phyloP scores from a whole-genome alignment of 2,888 invertebrate genomes.

The Drosophila meridionalis region DNA sequence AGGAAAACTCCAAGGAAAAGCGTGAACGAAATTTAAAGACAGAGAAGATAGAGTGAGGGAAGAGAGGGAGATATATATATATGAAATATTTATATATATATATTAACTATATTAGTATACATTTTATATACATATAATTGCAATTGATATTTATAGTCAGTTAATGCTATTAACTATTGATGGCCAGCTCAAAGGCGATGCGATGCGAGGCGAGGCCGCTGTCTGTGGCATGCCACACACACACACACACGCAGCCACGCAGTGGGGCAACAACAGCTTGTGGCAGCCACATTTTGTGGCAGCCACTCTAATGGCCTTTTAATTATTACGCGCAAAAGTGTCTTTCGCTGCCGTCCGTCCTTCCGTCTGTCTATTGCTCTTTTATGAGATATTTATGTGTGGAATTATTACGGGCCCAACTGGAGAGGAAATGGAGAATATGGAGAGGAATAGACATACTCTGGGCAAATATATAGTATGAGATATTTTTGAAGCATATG shows the following conservation, averaged over 20 bases:
- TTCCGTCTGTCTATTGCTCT: background rate
- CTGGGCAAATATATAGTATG: background rate
- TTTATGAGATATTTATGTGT: slow-evolving; percentile 4
- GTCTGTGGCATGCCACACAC: slow-evolving; percentile 8
- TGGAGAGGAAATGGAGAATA: background rate
- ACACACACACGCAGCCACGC: background rate
- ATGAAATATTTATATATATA: background rate
- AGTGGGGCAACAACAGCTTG: background rate
- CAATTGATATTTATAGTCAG: slow-evolving; percentile 59
- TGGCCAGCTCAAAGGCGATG: slow-evolving; percentile 1
- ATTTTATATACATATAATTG: slow-evolving; percentile 14
- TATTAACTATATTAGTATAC: background rate
- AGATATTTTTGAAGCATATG: background rate
- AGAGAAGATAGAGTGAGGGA: background rate
- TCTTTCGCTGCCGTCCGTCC: slow-evolving; percentile 24
- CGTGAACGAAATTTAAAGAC: slow-evolving; percentile 6
- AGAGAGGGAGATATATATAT: background rate
- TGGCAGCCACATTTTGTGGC: slow-evolving; percentile 9
- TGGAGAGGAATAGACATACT: background rate
- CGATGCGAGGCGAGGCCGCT: background rate
- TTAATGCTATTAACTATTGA: slow-evolving; percentile 58
- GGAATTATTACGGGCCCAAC: too few species aligned
- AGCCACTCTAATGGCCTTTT: slow-evolving; percentile 54
- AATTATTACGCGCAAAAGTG: slow-evolving; percentile 53
- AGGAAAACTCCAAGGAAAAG: background rate